Evolutionary conservation across 2,113 vertebrate genomes (phyloP).

Genomic region (Mastomys natalensis): DNA sequence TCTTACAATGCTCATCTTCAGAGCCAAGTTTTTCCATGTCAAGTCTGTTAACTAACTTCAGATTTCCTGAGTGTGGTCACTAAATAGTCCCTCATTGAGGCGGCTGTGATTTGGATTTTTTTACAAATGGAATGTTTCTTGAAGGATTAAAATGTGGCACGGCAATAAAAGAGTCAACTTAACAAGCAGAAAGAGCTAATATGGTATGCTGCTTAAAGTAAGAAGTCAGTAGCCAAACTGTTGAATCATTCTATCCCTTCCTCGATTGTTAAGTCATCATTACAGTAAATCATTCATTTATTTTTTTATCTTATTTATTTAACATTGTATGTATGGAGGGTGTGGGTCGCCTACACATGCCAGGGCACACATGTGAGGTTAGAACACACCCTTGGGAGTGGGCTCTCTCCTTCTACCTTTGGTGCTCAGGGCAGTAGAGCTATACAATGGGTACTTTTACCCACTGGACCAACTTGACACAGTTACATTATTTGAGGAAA

Average conservation of each 20-base stretch:
- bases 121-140: background rate
- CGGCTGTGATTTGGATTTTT: background rate
- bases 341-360: background rate
- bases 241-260: background rate
- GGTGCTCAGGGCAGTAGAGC: background rate
- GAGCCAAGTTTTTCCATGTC: background rate
- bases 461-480: background rate
- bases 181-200: background rate
- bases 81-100: background rate
- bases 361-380: background rate
- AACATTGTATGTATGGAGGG: background rate
- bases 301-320: too few species aligned
- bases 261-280: background rate
- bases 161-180: background rate
- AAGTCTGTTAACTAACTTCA: background rate
- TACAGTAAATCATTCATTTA: background rate
- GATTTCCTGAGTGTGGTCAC: background rate
- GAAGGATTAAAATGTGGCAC: background rate
- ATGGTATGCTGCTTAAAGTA: background rate
- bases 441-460: background rate
- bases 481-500: conserved; percentile 10
- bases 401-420: background rate
- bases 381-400: background rate
- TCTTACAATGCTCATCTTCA: background rate
- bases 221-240: background rate